Percentiles rank a stretch among this genome's conserved stretches.
These are phyloP conservation scores for Sesamia inferens DNA, from an alignment of 2,888 invertebrate genomes.

Conservation along the genomic window DNA sequence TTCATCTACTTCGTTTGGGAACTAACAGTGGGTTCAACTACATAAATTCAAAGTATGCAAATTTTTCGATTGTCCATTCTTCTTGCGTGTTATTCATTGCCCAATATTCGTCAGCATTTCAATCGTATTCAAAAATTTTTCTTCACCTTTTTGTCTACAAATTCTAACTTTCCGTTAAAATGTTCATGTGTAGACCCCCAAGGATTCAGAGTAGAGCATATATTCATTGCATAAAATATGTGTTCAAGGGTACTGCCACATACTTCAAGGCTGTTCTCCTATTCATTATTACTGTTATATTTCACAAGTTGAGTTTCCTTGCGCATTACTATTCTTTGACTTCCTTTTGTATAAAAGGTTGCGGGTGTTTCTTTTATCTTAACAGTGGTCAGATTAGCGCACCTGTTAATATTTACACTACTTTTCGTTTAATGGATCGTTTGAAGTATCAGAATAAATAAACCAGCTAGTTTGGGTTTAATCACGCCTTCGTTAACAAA, in stretches of 20 bases:
- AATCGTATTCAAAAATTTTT: conserved; percentile 45
- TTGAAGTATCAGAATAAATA: conserved; percentile 72
- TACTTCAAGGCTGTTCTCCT: conserved; percentile 20
- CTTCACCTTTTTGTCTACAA: conserved; percentile 26
- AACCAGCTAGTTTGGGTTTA: conserved; percentile 47
- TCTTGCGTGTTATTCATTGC: conserved; percentile 48
- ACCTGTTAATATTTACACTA: conserved; percentile 62
- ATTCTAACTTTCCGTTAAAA: conserved; percentile 34
- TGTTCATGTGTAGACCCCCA: conserved; percentile 17
- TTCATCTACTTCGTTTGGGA: conserved; percentile 36
- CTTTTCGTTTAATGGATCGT: conserved; percentile 66
- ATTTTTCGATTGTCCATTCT: conserved; percentile 58
- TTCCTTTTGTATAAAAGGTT: conserved; percentile 15
- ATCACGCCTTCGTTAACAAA: conserved; percentile 22
- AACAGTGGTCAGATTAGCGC: conserved; percentile 13
- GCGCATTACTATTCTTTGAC: conserved; percentile 23
- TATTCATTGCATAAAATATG: conserved; percentile 42
- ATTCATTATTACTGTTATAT: conserved; percentile 38
- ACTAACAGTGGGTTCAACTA: conserved; percentile 25
- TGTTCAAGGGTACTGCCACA: conserved; percentile 22
- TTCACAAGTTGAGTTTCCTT: conserved; percentile 24
- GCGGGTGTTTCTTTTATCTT: conserved; percentile 15
- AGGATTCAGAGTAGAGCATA: conserved; percentile 9
- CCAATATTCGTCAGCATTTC: conserved; percentile 53
- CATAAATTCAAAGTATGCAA: conserved; percentile 59